These are phyloP conservation scores for Pyrrhia umbra DNA, from an alignment of 2,888 invertebrate species.

Conservation along the genomic window DNA sequence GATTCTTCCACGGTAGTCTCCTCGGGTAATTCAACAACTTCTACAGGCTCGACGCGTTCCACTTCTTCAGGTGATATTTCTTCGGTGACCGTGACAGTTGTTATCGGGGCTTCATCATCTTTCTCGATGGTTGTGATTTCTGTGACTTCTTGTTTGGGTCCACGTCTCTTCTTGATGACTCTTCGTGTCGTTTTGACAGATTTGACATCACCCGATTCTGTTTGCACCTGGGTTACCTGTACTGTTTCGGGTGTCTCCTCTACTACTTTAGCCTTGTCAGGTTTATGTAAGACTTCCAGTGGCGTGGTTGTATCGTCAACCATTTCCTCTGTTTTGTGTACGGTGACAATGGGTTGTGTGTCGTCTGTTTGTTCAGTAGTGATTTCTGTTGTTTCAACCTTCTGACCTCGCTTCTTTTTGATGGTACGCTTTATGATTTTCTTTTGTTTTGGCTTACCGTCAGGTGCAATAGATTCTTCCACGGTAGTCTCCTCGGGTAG, in stretches of 20 bases:
- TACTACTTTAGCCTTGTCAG: conserved; percentile 68
- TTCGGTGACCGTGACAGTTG: conserved; percentile 15
- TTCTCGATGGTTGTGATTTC: too few relatives aligned
- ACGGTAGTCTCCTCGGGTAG: too few relatives aligned
- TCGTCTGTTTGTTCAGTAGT: conserved; percentile 54
- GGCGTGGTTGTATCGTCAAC: conserved; percentile 77
- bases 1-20: conserved; percentile 70
- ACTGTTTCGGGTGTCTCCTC: conserved; percentile 22
- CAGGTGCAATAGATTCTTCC: too few relatives aligned
- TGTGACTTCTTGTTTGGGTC: too few relatives aligned
- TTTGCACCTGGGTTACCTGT: conserved; percentile 62
- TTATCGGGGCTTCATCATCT: conserved; percentile 64
- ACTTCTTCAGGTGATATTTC: conserved; percentile 2
- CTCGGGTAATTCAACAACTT: conserved; percentile 29
- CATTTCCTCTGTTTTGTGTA: conserved; percentile 68
- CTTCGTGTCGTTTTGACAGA: too few relatives aligned
- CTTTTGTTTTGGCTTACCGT: too few relatives aligned
- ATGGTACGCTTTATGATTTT: conserved; percentile 73
- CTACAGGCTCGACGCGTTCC: not conserved
- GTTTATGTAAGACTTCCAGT: conserved; percentile 66
- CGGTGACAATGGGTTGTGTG: conserved; percentile 56
- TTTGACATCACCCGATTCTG: conserved; percentile 70
- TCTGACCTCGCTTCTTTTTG: conserved; percentile 81
- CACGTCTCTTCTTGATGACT: too few relatives aligned
- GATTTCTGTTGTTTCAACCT: conserved; percentile 73